A percentile compares a stretch with the other conserved stretches of the same genome.
Conservation (phyloP, 2,888 invertebrate species). For the Plusia festucae region DNA sequence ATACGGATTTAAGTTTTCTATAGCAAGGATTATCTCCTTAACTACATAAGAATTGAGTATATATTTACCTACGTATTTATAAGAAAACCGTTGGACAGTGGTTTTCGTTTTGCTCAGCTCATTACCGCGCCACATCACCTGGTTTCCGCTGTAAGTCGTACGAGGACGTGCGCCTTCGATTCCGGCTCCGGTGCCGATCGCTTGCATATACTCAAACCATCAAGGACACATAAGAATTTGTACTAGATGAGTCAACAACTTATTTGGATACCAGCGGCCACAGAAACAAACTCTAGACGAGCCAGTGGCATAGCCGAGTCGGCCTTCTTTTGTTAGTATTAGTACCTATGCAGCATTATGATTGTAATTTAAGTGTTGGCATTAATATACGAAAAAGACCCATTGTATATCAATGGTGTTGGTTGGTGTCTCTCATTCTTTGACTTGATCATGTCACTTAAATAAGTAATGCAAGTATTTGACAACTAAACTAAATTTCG, state of each 20-base stretch:
- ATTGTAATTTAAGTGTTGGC: no score
- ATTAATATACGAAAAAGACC: no score
- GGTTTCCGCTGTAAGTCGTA: slow-evolving; percentile 38
- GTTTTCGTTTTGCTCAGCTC: neutral
- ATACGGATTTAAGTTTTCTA: no score
- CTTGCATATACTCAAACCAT: slow-evolving; percentile 42
- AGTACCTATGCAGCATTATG: no score
- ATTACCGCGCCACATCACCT: slow-evolving; percentile 14
- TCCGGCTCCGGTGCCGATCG: slow-evolving; percentile 35
- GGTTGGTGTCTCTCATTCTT: no score
- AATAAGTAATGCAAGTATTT: no score
- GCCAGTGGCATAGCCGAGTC: neutral
- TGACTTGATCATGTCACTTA: no score
- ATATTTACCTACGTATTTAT: neutral
- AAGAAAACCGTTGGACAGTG: neutral
- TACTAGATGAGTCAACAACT: slow-evolving; percentile 27
- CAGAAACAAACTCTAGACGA: no score
- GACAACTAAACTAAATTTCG: no score
- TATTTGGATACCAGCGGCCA: neutral
- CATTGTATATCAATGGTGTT: no score
- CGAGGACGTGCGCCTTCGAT: slow-evolving; percentile 39
- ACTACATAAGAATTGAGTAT: neutral
- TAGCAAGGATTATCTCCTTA: no score
- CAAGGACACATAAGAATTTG: slow-evolving; percentile 31
- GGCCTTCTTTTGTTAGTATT: neutral